Evolutionary conservation across 2,888 invertebrate genomes (phyloP).

Genomic region (Apotomis capreana): DNA sequence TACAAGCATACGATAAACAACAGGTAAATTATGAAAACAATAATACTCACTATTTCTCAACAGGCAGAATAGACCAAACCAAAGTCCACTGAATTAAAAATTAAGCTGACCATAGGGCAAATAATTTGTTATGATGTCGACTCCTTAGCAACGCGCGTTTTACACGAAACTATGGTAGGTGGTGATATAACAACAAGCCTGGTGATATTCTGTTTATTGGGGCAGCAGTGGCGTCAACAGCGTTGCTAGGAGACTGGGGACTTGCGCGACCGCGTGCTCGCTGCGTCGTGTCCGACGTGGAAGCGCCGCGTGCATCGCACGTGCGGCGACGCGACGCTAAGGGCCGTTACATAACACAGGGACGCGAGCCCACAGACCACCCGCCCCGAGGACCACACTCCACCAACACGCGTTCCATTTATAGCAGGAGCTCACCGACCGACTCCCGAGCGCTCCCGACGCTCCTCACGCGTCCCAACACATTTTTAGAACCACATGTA

Average conservation of each 20-base stretch:
- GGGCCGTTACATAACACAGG: slow-evolving; percentile 77
- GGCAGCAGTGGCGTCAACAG: slow-evolving; percentile 80
- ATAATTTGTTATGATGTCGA: slow-evolving; percentile 60
- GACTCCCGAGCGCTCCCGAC: slow-evolving; percentile 67
- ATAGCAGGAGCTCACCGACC: slow-evolving; percentile 71
- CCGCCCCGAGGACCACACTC: slow-evolving; percentile 62
- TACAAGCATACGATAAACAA: slow-evolving; percentile 21
- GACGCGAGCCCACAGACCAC: slow-evolving; percentile 48
- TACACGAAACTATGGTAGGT: slow-evolving; percentile 52
- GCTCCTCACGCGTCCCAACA: slow-evolving; percentile 73
- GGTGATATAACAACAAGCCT: slow-evolving; percentile 76
- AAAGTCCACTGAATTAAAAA: slow-evolving; percentile 53
- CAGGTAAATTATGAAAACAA: slow-evolving; percentile 35
- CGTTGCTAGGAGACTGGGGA: slow-evolving; percentile 81
- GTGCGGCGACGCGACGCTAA: slow-evolving; percentile 68
- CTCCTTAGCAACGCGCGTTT: slow-evolving; percentile 63
- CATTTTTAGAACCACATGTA: slow-evolving; percentile 81
- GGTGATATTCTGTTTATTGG: slow-evolving; percentile 80
- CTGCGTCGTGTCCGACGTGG: slow-evolving; percentile 74
- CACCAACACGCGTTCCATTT: slow-evolving; percentile 77
- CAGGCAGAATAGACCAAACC: slow-evolving; percentile 44
- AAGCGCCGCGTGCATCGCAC: slow-evolving; percentile 70
- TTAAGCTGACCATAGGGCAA: slow-evolving; percentile 45
- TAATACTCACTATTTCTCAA: slow-evolving; percentile 52
- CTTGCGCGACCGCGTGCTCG: slow-evolving; percentile 64